Conservation (phyloP, 2,113 vertebrate species). For the Datnioides undecimradiatus region DNA sequence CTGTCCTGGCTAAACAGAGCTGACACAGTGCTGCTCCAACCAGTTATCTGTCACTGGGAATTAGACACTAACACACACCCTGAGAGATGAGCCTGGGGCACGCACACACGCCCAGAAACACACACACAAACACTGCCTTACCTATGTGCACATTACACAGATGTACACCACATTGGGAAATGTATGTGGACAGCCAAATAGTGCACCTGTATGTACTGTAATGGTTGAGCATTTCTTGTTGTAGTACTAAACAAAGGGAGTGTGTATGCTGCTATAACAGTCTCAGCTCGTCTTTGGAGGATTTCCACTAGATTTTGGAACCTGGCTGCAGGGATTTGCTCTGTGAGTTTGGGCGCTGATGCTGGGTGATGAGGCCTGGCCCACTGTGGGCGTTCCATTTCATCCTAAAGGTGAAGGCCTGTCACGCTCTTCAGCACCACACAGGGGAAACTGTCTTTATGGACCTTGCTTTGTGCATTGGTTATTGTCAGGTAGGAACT, state of each 20-base stretch:
- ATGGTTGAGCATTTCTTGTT: background rate
- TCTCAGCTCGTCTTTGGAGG: background rate
- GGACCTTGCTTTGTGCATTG: too few species aligned
- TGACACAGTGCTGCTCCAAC: conserved; percentile 77
- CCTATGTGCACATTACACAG: background rate
- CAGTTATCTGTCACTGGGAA: conserved; percentile 79
- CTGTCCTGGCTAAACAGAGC: conserved; percentile 81
- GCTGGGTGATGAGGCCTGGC: background rate
- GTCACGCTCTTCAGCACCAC: background rate
- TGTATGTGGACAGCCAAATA: background rate
- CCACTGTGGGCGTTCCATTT: background rate
- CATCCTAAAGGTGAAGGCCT: background rate
- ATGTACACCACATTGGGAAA: background rate
- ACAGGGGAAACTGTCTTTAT: background rate
- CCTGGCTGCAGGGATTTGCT: background rate
- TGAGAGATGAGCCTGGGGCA: conserved; percentile 59
- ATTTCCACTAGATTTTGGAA: background rate
- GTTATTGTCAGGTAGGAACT: background rate
- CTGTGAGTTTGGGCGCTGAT: background rate
- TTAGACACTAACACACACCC: conserved; percentile 77
- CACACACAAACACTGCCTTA: conserved; percentile 22
- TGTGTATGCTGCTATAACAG: background rate
- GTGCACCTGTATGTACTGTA: background rate
- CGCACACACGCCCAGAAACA: conserved; percentile 3
- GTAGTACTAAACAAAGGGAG: background rate